Percentiles rank a stretch among this genome's conserved stretches.
phyloP scores from a whole-genome alignment of 2,888 invertebrate genomes.

The Empis livida region DNA sequence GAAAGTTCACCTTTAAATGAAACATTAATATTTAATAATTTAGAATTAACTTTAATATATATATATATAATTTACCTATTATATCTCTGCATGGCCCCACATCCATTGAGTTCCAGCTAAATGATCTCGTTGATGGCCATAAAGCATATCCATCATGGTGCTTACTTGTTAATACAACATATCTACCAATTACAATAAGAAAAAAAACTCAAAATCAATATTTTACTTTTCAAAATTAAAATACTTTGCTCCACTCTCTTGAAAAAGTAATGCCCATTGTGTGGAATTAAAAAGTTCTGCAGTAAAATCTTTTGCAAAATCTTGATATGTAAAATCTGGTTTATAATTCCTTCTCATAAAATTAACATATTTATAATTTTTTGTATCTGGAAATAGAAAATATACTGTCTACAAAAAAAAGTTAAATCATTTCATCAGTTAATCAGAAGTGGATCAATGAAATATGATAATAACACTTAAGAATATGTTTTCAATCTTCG shows the following conservation, averaged over 20 bases:
- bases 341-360: constrained; percentile 77
- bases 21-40: neutral
- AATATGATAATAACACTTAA: no score
- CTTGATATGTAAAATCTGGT: constrained; percentile 78
- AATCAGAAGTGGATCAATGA: no score
- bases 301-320: constrained; percentile 78
- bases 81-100: constrained; percentile 66
- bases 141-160: constrained; percentile 79
- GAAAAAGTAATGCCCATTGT: constrained; percentile 72
- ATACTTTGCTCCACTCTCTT: constrained; percentile 75
- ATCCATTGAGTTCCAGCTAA: constrained; percentile 73
- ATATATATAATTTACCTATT: constrained; percentile 40
- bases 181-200: constrained; percentile 37
- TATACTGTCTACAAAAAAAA: no score
- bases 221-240: no score
- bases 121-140: constrained; percentile 69
- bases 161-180: constrained; percentile 73
- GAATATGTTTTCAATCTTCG: no score
- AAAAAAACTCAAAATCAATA: neutral
- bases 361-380: constrained; percentile 35
- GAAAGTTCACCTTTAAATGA: constrained; percentile 44
- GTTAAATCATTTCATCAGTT: no score
- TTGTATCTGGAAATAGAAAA: constrained; percentile 16
- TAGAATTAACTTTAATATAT: no score
- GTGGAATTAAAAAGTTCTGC: constrained; percentile 79